Evolutionary conservation across 2,113 vertebrate genomes (phyloP), one percentile per base, ranked within the genome.

Genomic region (Falco punctatus): DNA sequence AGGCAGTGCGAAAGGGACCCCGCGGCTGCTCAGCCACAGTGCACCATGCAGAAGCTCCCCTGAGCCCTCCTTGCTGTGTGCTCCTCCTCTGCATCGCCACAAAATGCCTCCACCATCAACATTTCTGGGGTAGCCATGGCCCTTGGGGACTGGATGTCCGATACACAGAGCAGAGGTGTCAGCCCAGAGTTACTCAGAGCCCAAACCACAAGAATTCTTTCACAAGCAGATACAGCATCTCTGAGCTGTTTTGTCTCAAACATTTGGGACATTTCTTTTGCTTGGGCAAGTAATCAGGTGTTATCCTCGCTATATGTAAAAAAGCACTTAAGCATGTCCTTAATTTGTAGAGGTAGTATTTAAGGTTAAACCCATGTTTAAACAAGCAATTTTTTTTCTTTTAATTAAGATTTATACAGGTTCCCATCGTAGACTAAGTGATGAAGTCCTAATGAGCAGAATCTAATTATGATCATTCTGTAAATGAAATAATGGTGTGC

Each of bases 381-480:
- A 94, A 80, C 62, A 93, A 59, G 64, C 16, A 62, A 59, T 87
- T 70, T 46, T 72, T 93, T 79, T 91, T 32, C n/a, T 89, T 91
- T 93, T 88, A 95, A 96, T 97, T 96, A 93, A 95, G 92, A 88
- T 95, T 95, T 93, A 94, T 83, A 62, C 62, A 77, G 32, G 52
- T 73, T 94, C 40, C 67, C 79, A 92, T 81, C 67, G 78, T 73
- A 82, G 70, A 54, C 16, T 57, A 77, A 82, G 66, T 22, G 14
- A 96, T 91, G 77, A 92, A 95, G 67, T 82, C 38, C 62, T 96
- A 96, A 95, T 70, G 58, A 95, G 85, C 58, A 93, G 81, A 59
- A 46, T 33, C 78, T 97, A 94, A 95, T 97, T 94, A 92, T 48
- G 72, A 95, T 81, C 21, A 66, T 92, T 96, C 89, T 81, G 81